phyloP scores from a whole-genome alignment of 2,888 invertebrate genomes.

The Muscina levida region DNA sequence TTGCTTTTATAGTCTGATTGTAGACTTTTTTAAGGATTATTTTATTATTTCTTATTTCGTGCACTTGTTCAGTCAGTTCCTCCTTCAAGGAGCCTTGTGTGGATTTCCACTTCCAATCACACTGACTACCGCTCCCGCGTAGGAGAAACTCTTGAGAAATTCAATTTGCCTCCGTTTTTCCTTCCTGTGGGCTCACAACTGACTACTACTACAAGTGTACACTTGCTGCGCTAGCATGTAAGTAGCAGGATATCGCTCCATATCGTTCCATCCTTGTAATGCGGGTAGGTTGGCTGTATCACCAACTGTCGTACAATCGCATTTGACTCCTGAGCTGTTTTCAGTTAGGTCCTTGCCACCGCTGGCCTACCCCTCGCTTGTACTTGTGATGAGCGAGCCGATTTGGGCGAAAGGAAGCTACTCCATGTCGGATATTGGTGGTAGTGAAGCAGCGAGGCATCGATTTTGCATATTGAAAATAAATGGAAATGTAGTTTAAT shows the following conservation, averaged over 20 bases:
- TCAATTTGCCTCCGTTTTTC: slow-evolving; percentile 61
- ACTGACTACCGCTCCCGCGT: neutral
- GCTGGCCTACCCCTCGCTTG: slow-evolving; percentile 48
- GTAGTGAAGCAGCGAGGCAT: neutral
- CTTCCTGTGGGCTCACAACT: neutral
- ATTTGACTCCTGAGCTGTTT: slow-evolving; percentile 4
- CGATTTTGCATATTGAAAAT: slow-evolving; percentile 61
- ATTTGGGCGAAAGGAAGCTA: slow-evolving; percentile 15
- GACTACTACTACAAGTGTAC: slow-evolving; percentile 21
- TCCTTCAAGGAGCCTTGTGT: slow-evolving; percentile 26
- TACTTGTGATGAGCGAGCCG: slow-evolving; percentile 15
- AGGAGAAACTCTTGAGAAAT: slow-evolving; percentile 60
- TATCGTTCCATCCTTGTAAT: slow-evolving; percentile 33
- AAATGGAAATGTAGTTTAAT: slow-evolving; percentile 75
- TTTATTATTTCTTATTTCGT: slow-evolving; percentile 65
- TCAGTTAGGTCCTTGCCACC: no score
- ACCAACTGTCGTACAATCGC: neutral
- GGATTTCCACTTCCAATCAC: no score
- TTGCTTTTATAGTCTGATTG: slow-evolving; percentile 58
- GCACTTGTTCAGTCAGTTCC: slow-evolving; percentile 61
- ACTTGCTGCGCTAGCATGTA: slow-evolving; percentile 10
- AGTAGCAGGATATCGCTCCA: slow-evolving; percentile 40
- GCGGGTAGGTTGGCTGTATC: slow-evolving; percentile 18
- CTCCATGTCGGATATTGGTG: neutral
- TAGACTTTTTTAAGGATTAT: slow-evolving; percentile 61